Conservation (phyloP, 2,797 vertebrate species). For the Allobates femoralis region DNA sequence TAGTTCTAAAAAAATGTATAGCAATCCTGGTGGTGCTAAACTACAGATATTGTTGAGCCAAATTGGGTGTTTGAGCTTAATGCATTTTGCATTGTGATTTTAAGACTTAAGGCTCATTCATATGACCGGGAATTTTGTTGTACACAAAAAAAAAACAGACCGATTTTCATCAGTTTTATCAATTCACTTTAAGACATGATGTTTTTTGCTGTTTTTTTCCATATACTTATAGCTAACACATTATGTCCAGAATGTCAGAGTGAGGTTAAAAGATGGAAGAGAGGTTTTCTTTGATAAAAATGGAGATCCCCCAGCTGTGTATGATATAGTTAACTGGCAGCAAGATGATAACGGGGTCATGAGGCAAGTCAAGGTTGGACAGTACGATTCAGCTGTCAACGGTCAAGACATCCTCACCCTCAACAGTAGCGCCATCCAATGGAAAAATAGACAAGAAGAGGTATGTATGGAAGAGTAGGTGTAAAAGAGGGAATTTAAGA, state of each 20-base stretch:
- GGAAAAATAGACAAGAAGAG: conserved; percentile 14
- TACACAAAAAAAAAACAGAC: too few species aligned
- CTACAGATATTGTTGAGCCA: too few species aligned
- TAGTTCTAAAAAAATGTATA: too few species aligned
- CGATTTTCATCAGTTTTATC: too few species aligned
- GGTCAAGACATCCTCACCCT: conserved; percentile 57
- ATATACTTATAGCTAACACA: conserved; percentile 18
- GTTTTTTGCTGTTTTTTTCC: neutral
- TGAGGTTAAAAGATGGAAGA: conserved; percentile 28
- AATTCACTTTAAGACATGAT: too few species aligned
- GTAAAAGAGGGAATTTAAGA: too few species aligned
- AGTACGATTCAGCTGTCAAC: conserved; percentile 74
- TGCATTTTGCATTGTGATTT: too few species aligned
- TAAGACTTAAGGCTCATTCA: too few species aligned
- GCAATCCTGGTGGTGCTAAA: too few species aligned
- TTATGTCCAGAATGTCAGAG: conserved; percentile 33
- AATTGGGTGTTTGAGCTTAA: too few species aligned
- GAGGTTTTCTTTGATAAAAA: conserved; percentile 49
- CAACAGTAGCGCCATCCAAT: conserved; percentile 26
- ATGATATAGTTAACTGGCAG: conserved; percentile 67
- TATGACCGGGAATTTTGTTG: too few species aligned
- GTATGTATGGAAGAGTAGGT: neutral
- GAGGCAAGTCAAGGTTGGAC: conserved; percentile 77
- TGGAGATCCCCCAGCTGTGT: conserved; percentile 43
- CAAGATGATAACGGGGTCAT: conserved; percentile 71